Evolutionary conservation across 1,140 invertebrate species (phyloP).

Genomic region (Phthorimaea operculella): DNA sequence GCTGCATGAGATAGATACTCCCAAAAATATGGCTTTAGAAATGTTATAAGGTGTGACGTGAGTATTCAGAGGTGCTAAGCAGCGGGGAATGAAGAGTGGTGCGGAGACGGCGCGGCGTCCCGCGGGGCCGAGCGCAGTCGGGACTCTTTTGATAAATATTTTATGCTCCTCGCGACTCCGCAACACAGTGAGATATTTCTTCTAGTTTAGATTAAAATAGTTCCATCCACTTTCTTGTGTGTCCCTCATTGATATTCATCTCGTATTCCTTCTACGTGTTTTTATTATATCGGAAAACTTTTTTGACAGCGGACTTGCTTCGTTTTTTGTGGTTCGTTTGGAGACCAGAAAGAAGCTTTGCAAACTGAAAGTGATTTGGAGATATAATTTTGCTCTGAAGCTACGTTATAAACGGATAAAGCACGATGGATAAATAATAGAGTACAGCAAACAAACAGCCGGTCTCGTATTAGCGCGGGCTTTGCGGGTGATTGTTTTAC

Average conservation of each 20-base stretch:
- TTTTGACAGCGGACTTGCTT: not conserved
- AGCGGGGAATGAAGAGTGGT: conserved; percentile 28
- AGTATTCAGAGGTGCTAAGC: conserved; percentile 40
- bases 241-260: conserved; percentile 7
- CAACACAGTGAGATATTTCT: conserved; percentile 28
- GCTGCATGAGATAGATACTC: not conserved
- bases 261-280: conserved; percentile 2
- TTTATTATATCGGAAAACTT: not conserved
- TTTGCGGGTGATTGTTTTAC: conserved; percentile 25
- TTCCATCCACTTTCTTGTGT: conserved; percentile 23
- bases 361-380: no score
- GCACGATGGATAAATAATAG: no score
- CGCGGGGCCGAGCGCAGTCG: conserved; percentile 21
- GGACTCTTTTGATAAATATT: conserved; percentile 52
- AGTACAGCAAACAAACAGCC: not conserved
- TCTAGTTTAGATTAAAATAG: conserved; percentile 36
- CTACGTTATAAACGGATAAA: no score
- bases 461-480: conserved; percentile 2
- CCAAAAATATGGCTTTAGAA: not conserved
- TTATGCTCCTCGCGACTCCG: conserved; percentile 42
- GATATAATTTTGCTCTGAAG: no score
- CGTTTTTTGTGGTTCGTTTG: not conserved
- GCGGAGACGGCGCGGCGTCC: conserved; percentile 19
- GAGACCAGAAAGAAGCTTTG: no score
- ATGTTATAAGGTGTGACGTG: conserved; percentile 6